Evolutionary conservation across 2,113 vertebrate genomes (phyloP).

Genomic region (Ailurus styani): DNA sequence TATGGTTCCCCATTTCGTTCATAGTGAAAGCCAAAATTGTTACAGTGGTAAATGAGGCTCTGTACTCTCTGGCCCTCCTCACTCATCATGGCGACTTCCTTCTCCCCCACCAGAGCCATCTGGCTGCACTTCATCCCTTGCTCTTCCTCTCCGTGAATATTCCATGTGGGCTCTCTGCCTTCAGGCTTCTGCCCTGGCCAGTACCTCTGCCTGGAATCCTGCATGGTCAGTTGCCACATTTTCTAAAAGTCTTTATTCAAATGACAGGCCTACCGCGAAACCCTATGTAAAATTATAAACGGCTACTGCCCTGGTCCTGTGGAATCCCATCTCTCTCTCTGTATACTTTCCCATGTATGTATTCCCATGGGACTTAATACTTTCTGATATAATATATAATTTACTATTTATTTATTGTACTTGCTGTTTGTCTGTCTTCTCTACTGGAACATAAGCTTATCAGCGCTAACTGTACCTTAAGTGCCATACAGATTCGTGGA

Average conservation of each 20-base stretch:
- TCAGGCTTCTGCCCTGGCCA: neutral
- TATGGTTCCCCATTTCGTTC: neutral
- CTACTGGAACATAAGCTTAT: neutral
- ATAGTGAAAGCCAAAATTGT: neutral
- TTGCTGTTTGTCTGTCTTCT: neutral
- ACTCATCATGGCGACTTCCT: neutral
- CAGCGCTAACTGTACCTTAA: neutral
- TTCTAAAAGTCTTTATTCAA: neutral
- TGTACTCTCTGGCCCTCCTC: fast-evolving
- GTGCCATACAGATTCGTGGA: neutral
- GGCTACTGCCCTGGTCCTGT: neutral
- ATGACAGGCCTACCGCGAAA: neutral
- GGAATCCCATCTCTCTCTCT: neutral
- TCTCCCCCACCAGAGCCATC: too few species aligned
- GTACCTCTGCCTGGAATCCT: neutral
- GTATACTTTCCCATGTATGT: neutral
- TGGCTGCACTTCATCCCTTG: neutral
- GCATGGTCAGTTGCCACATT: neutral
- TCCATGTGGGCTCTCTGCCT: neutral
- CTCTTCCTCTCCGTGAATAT: neutral
- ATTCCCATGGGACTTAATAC: neutral
- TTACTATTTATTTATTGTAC: neutral
- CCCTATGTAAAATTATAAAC: neutral
- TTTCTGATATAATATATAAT: neutral
- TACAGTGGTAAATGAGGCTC: neutral